Evolutionary conservation across 2,797 vertebrate genomes (phyloP), one percentile per base, ranked within the genome.

Genomic region (Enteromius argenteus): DNA sequence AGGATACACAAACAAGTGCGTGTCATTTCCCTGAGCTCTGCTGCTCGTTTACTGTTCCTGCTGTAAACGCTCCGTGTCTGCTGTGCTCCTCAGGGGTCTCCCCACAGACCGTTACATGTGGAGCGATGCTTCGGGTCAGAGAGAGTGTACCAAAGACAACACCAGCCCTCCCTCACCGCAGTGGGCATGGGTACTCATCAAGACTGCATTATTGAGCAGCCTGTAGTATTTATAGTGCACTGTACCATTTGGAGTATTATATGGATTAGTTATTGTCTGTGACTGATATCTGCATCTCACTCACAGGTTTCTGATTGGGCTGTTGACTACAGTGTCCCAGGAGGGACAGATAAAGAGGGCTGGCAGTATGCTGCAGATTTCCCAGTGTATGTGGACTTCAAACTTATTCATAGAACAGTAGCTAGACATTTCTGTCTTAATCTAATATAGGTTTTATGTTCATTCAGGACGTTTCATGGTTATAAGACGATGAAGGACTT

Each of bases 311-410:
- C 97, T 0, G 97, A 99, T 56, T 99, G 98, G 98, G 92, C 92
- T 0, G 92, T 99, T 44, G 98, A 99, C 91, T 96, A 95, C 86
- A 93, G 88, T 14, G 60, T 95, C 7, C 92, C 94, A 0, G 97
- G 97, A 0, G 98, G 98, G 78, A 94, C 97, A 0, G 98, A 99
- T 88, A 95, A 95, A 39, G 98, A 99, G 42, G 98, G 98, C 74
- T 99, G 98, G 98, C 98, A 99, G 93, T 99, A 98, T 0, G 98
- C 98, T 37, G 97, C 97, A 21, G 98, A 99, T 92, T 99, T 99
- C 89, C 96, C 96, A 0, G 94, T 95, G 98, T 99, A 95, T 80
- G 98, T 86, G 42, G 46, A 76, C 27, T 69, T 39, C 14, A 5
- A 51, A 13, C 15, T 3, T 37, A 66, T 5, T 21, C 27, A 8